phyloP scores from a whole-genome alignment of 2,797 vertebrate species.

The Eulemur albifrons region DNA sequence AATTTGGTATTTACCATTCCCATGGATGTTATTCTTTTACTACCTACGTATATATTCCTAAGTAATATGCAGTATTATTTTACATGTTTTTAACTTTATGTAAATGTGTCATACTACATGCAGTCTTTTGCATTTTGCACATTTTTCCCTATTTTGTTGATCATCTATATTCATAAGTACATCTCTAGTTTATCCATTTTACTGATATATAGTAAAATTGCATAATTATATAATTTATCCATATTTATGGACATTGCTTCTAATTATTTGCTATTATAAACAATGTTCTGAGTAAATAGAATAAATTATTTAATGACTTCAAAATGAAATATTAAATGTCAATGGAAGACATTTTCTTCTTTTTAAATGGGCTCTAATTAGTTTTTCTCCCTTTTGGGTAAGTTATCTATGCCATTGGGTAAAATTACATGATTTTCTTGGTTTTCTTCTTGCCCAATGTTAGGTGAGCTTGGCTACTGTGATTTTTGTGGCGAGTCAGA shows the following conservation, averaged over 20 bases:
- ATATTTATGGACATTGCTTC: neutral
- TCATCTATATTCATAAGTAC: neutral
- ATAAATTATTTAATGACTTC: neutral
- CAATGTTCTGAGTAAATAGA: neutral
- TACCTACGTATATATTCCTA: neutral
- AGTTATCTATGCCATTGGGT: neutral
- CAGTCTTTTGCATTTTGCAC: neutral
- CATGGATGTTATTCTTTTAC: neutral
- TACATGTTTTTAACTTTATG: neutral
- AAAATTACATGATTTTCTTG: neutral
- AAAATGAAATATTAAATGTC: constrained; percentile 36
- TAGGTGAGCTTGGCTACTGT: constrained; percentile 98
- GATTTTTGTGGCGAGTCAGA: constrained; percentile 98
- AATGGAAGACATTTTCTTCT: neutral
- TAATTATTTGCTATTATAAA: constrained; percentile 4
- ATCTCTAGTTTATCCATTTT: constrained; percentile 6
- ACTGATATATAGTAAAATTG: neutral
- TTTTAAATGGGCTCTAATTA: neutral
- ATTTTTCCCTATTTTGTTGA: neutral
- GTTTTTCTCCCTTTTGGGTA: neutral
- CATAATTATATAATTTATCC: neutral
- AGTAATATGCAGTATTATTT: neutral
- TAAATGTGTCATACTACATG: neutral
- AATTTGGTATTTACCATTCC: neutral
- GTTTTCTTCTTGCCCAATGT: neutral